Conservation (phyloP, 1,140 invertebrate species). For the Anadara kagoshimensis region DNA sequence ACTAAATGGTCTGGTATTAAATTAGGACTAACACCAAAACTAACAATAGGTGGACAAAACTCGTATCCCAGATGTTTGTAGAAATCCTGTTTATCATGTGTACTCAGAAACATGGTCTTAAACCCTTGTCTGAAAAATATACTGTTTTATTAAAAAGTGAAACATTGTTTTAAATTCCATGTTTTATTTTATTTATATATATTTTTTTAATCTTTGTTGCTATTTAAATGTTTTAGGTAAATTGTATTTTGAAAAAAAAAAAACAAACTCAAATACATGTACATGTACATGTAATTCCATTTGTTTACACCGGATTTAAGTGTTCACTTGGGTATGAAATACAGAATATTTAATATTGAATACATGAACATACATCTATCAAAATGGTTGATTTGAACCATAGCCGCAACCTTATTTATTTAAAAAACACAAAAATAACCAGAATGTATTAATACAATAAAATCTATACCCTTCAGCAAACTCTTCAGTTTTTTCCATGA, state of each 20-base stretch:
- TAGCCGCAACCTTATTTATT: too few species aligned
- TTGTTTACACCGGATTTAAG: too few species aligned
- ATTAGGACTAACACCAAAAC: slow-evolving; percentile 56
- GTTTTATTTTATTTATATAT: too few species aligned
- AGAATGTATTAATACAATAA: background rate
- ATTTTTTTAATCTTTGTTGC: too few species aligned
- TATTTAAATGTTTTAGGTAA: background rate
- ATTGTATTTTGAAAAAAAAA: background rate
- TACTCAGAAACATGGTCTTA: slow-evolving; percentile 63
- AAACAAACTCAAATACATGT: background rate
- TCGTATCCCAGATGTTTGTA: slow-evolving; percentile 67
- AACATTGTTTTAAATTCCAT: too few species aligned
- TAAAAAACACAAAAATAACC: background rate
- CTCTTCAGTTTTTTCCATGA: slow-evolving; percentile 66
- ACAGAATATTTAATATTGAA: too few species aligned
- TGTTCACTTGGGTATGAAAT: too few species aligned
- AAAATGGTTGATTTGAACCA: too few species aligned
- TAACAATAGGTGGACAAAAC: slow-evolving; percentile 60
- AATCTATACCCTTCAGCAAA: slow-evolving; percentile 55
- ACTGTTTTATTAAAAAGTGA: background rate
- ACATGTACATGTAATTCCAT: background rate
- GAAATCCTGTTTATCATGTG: slow-evolving; percentile 70
- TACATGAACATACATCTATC: too few species aligned
- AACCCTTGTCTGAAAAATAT: slow-evolving; percentile 55
- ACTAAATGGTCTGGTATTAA: slow-evolving; percentile 58